Conservation (phyloP, 2,113 vertebrate species). For the Mixornis gularis region DNA sequence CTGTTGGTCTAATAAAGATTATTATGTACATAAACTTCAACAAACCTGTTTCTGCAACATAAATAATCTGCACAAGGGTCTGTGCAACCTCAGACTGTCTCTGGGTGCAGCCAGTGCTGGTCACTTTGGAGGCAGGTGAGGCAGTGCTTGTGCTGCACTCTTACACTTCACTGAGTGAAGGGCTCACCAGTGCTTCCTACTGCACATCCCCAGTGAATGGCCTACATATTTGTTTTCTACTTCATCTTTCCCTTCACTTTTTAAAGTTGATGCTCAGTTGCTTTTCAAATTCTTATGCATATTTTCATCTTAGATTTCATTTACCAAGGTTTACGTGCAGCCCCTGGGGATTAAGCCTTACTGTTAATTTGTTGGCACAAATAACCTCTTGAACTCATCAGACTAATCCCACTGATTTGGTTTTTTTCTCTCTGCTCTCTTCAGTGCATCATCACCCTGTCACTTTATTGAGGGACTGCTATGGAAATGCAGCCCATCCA, state of each 20-base stretch:
- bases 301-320: not conserved
- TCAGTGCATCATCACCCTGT: not conserved
- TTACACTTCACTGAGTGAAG: not conserved
- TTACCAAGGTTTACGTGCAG: not conserved
- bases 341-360: not conserved
- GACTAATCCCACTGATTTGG: not conserved
- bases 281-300: not conserved
- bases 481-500: not conserved
- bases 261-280: not conserved
- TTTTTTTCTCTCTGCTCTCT: not conserved
- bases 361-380: not conserved
- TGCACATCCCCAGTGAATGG: not conserved
- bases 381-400: not conserved
- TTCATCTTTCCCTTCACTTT: not conserved
- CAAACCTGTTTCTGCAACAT: slow-evolving; percentile 12
- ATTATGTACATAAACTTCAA: slow-evolving; percentile 9
- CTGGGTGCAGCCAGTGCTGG: not conserved
- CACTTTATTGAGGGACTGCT: not conserved
- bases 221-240: not conserved
- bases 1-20: slow-evolving; percentile 7
- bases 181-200: not conserved
- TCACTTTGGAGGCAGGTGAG: not conserved
- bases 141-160: not conserved
- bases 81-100: not conserved
- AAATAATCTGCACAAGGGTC: not conserved